phyloP scores from a whole-genome alignment of 2,888 invertebrate genomes.

The Hemaris fuciformis region DNA sequence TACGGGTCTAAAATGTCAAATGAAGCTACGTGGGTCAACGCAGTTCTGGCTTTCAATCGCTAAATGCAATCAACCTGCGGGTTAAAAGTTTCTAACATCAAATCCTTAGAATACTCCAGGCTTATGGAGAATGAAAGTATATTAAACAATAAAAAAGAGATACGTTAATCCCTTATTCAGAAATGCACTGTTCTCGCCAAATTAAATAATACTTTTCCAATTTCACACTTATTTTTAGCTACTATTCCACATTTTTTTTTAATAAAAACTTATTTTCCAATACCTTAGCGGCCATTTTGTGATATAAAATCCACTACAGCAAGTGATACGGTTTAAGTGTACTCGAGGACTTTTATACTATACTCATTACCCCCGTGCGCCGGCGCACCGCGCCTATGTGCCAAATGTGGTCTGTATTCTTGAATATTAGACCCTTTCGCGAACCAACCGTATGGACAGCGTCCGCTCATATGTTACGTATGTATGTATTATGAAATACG shows the following conservation, averaged over 20 bases:
- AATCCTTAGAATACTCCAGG: not conserved
- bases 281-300: constrained; percentile 79
- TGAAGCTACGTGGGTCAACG: constrained; percentile 5
- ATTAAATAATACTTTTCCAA: not conserved
- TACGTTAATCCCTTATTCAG: not conserved
- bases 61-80: not conserved
- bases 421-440: constrained; percentile 37
- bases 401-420: constrained; percentile 37
- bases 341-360: constrained; percentile 68
- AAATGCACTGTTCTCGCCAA: not conserved
- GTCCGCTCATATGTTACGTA: not conserved
- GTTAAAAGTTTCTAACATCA: not conserved
- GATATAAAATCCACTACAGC: constrained; percentile 66
- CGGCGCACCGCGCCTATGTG: constrained; percentile 29
- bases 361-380: constrained; percentile 62
- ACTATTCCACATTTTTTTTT: not conserved
- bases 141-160: too few relatives aligned
- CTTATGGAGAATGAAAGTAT: not conserved
- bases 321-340: constrained; percentile 66
- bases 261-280: constrained; percentile 23
- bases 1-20: not conserved
- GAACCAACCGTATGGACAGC: constrained; percentile 7
- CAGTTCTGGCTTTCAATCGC: not conserved
- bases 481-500: constrained; percentile 7
- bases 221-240: not conserved